Evolutionary conservation across 2,888 invertebrate genomes (phyloP), one percentile per base, ranked within the genome.

Genomic region (Epirrhoe alternata): DNA sequence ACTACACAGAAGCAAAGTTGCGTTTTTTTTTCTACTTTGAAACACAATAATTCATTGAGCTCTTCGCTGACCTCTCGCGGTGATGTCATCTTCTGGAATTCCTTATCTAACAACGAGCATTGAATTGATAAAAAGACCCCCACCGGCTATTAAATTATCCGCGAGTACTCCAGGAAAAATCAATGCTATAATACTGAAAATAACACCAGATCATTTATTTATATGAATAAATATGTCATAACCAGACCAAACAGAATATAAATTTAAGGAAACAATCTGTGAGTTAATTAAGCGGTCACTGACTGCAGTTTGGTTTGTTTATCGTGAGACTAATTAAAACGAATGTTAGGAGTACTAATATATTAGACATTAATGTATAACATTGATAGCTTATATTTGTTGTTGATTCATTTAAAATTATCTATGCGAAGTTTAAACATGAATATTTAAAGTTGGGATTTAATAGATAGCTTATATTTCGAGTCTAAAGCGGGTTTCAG

Each of bases 201-300:
- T 42, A 42, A 42, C 38, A 42, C 8, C 35, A 14, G 6, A 45
- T 10, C 45, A 45, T 14, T n/a, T 42, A 10, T 5, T 42, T 42
- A 45, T 4, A 14, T 14, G 45, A 45, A 45, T 45, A 45, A 24
- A 45, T 45, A 45, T 47, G 14, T 16, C 47, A 10, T 10, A 42
- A 42, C 12, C 10, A 47, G 12, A 49, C 35, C 5, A 61, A 16
- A 50, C 38, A 7, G 33, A 47, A 47, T 47, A 30, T 38, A 30
- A 10, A 55, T 45, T 55, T 54, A 30, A 54, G 54, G 61, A 62
- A 62, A 62, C 35, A 51, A 50, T 35, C n/a, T 24, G 51, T 54
- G 55, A 51, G 12, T 42, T 54, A 49, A 55, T 74, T 68, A 72
- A 66, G 59, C 74, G 78, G 75, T 71, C 76, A 70, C 24, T 67